These are phyloP conservation scores for Arctia plantaginis DNA, from an alignment of 2,888 invertebrate genomes.

Conservation along the genomic window DNA sequence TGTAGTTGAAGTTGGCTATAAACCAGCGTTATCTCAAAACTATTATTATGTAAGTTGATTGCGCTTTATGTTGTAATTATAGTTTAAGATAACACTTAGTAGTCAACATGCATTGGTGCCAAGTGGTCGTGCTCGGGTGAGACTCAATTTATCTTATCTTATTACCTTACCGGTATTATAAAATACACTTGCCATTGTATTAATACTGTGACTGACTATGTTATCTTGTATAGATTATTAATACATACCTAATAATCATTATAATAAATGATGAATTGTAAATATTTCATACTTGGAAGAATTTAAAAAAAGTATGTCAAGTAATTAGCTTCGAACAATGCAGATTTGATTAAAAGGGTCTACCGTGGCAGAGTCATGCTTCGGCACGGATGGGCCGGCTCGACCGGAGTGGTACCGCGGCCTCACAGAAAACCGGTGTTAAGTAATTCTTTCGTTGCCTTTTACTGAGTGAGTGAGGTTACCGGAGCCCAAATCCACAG, in stretches of 20 bases:
- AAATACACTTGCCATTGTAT: background rate
- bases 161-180: background rate
- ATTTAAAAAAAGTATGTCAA: too few relatives aligned
- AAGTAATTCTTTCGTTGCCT: too few relatives aligned
- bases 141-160: background rate
- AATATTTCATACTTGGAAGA: background rate
- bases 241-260: background rate
- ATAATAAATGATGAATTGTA: background rate
- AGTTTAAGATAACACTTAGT: background rate
- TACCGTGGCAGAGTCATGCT: too few relatives aligned
- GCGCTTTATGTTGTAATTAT: background rate
- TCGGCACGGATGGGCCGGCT: too few relatives aligned
- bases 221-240: background rate
- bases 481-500: too few relatives aligned
- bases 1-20: too few relatives aligned
- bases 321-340: background rate
- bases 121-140: slow-evolving; percentile 6
- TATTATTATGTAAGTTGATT: background rate
- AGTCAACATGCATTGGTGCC: background rate
- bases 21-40: background rate
- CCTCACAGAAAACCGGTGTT: too few relatives aligned
- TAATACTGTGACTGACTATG: background rate
- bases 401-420: too few relatives aligned
- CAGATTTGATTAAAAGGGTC: background rate
- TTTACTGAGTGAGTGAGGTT: too few relatives aligned